A percentile compares a stretch with the other conserved stretches of the same genome.
Evolutionary conservation across 1,140 invertebrate species (phyloP).

Genomic region (Bombus affinis): DNA sequence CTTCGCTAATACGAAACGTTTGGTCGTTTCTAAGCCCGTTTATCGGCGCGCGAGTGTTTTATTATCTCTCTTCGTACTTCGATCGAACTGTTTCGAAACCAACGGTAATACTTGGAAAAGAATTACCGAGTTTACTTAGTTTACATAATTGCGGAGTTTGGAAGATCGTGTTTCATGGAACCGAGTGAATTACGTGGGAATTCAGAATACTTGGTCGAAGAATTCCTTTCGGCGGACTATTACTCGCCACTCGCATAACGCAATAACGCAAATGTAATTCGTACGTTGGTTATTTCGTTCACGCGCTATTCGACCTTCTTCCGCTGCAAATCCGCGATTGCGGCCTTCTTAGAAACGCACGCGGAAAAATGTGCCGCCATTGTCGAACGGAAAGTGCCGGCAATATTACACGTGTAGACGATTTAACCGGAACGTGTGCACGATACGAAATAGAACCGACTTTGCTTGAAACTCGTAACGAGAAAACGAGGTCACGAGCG

Average conservation of each 20-base stretch:
- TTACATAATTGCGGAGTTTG: constrained; percentile 5
- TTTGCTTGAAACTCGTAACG: neutral
- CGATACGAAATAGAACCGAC: neutral
- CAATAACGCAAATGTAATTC: constrained; percentile 35
- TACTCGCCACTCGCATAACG: constrained; percentile 31
- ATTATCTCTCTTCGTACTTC: neutral
- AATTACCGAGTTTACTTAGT: too few species aligned
- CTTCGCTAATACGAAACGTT: neutral
- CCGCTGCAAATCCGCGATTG: constrained; percentile 8
- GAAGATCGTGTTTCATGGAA: neutral
- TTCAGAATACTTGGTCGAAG: constrained; percentile 26
- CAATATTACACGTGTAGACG: neutral
- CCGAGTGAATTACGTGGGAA: constrained; percentile 36
- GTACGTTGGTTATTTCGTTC: constrained; percentile 36
- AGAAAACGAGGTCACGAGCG: neutral
- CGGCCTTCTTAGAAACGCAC: constrained; percentile 6
- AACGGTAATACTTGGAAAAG: too few species aligned
- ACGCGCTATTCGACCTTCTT: constrained; percentile 30
- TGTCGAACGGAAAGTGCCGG: constrained; percentile 3
- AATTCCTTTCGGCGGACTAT: constrained; percentile 28
- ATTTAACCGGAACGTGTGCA: neutral
- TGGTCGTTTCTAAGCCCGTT: too few species aligned
- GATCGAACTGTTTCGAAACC: too few species aligned
- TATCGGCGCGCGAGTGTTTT: too few species aligned
- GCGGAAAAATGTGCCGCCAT: constrained; percentile 18